Percentiles rank a stretch among this genome's conserved stretches.
Evolutionary conservation across 2,113 vertebrate species (phyloP).

Genomic region (Mellivora capensis): DNA sequence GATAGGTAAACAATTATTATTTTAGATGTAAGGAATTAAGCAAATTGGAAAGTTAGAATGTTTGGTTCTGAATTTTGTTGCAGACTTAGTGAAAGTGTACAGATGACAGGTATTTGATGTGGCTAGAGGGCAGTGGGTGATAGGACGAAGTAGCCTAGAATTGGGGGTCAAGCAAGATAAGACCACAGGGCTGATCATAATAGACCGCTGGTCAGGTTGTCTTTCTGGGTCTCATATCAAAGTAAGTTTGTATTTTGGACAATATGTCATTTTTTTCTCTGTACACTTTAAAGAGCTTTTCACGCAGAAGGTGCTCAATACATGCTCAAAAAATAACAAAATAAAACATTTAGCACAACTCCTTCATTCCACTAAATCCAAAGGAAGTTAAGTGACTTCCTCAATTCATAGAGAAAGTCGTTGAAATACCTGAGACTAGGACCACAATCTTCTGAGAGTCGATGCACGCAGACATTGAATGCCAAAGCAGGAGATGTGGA

Average conservation of each 20-base stretch:
- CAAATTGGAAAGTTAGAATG: not conserved
- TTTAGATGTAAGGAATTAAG: not conserved
- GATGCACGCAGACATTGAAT: accelerated
- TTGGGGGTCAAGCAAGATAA: not conserved
- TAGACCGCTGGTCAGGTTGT: not conserved
- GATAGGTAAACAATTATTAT: not conserved
- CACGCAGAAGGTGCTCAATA: not conserved
- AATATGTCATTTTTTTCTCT: not conserved
- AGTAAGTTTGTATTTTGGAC: not conserved
- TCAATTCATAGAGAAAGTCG: too few species aligned
- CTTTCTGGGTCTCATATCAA: not conserved
- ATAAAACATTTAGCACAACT: not conserved
- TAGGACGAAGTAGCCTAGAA: too few species aligned
- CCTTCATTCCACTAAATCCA: not conserved
- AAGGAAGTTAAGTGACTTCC: not conserved
- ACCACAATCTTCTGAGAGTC: not conserved
- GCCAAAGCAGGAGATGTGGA: not conserved
- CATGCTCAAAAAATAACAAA: not conserved
- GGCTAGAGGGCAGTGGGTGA: not conserved
- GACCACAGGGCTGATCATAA: too few species aligned
- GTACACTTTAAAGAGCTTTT: not conserved
- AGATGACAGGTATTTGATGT: not conserved
- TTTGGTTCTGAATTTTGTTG: not conserved
- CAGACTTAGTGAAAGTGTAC: not conserved
- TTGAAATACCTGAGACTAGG: not conserved